Percentiles rank a stretch among this genome's conserved stretches.
Evolutionary conservation across 2,888 invertebrate genomes (phyloP).

Genomic region (Colostygia pectinataria): DNA sequence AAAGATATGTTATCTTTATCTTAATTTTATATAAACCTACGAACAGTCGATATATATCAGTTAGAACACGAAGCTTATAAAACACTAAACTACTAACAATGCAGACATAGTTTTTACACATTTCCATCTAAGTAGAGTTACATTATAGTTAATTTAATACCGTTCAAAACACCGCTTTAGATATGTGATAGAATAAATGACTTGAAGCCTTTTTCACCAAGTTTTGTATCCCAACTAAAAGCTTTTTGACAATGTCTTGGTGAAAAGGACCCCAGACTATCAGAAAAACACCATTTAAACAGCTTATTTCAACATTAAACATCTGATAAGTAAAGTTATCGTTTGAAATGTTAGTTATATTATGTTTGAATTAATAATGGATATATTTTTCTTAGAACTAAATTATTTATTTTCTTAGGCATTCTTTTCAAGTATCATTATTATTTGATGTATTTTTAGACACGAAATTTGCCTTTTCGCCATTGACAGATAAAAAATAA

Average conservation of each 20-base stretch:
- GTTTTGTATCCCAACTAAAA: neutral
- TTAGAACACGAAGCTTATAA: slow-evolving; percentile 32
- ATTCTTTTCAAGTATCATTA: slow-evolving; percentile 2
- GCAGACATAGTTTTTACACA: slow-evolving; percentile 30
- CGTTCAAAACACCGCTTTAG: slow-evolving; percentile 12
- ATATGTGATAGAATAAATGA: slow-evolving; percentile 16
- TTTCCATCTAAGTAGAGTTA: slow-evolving; percentile 6
- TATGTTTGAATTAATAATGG: slow-evolving; percentile 38
- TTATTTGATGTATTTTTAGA: neutral
- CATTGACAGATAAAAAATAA: neutral
- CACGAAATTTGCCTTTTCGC: neutral
- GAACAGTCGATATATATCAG: slow-evolving; percentile 36
- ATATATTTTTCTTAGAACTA: slow-evolving; percentile 38
- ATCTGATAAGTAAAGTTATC: slow-evolving; percentile 21
- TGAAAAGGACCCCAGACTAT: slow-evolving; percentile 1
- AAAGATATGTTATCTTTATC: slow-evolving; percentile 24
- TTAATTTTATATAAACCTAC: slow-evolving; percentile 30
- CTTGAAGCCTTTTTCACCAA: slow-evolving; percentile 2
- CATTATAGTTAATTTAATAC: slow-evolving; percentile 5
- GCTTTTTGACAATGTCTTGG: neutral
- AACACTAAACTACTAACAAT: slow-evolving; percentile 29
- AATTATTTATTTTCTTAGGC: slow-evolving; percentile 5
- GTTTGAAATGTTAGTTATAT: slow-evolving; percentile 36
- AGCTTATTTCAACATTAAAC: slow-evolving; percentile 25
- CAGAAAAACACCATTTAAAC: slow-evolving; percentile 24